phyloP scores from a whole-genome alignment of 2,113 vertebrate genomes.

The Rhizomys pruinosus region DNA sequence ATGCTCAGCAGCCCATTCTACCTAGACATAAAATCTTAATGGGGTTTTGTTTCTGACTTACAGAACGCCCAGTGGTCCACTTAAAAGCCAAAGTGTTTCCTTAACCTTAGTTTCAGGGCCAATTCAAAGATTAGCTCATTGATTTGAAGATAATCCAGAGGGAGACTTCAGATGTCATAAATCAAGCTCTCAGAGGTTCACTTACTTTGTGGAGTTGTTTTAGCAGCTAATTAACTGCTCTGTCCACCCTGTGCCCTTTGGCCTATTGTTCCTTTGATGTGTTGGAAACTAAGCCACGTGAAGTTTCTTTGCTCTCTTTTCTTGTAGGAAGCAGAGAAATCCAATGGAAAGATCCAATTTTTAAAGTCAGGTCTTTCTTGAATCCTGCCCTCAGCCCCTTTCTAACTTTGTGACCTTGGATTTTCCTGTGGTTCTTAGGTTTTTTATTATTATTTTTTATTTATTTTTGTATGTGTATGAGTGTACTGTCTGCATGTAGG shows the following conservation, averaged over 20 bases:
- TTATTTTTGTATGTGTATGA: too few species aligned
- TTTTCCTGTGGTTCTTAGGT: constrained; percentile 27
- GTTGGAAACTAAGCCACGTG: background rate
- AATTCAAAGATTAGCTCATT: constrained; percentile 70
- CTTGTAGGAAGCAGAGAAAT: constrained; percentile 41
- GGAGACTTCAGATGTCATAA: constrained; percentile 55
- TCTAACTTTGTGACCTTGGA: background rate
- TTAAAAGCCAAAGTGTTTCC: constrained; percentile 58
- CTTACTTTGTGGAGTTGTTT: constrained; percentile 69
- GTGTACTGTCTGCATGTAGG: too few species aligned
- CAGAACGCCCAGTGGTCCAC: constrained; percentile 58
- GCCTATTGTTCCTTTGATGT: constrained; percentile 64
- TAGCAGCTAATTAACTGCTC: constrained; percentile 64
- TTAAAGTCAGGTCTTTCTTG: constrained; percentile 12
- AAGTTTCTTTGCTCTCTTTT: constrained; percentile 6
- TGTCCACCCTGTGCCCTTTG: constrained; percentile 64
- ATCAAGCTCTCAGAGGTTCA: constrained; percentile 57
- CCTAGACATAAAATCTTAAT: constrained; percentile 58
- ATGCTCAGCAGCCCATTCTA: constrained; percentile 44
- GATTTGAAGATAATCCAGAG: constrained; percentile 67
- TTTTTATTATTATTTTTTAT: too few species aligned
- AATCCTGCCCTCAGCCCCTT: constrained; percentile 21
- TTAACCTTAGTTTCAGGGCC: constrained; percentile 56
- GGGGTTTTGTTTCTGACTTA: constrained; percentile 69
- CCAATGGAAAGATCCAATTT: constrained; percentile 18